A percentile compares a stretch with the other conserved stretches of the same genome.
These are phyloP conservation scores for Penaeus monodon DNA, from an alignment of 2,888 invertebrate genomes.

Conservation along the genomic window DNA sequence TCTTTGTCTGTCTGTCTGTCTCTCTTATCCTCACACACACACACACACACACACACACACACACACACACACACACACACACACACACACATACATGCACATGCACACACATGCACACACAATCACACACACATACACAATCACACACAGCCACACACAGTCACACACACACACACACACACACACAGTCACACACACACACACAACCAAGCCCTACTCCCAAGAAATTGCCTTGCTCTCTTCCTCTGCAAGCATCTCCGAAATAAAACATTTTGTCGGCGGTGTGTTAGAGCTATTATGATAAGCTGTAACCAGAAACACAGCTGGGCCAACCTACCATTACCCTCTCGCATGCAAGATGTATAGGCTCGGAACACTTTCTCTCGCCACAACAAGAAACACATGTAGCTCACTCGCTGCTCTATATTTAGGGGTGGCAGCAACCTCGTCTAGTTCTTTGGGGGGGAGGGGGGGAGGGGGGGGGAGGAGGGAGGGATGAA, in stretches of 20 bases:
- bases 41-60: constrained; percentile 29
- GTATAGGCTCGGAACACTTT: no score
- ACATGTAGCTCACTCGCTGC: neutral
- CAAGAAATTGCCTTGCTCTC: no score
- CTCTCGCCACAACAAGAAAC: no score
- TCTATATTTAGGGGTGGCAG: neutral
- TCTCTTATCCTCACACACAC: no score
- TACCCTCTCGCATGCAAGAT: no score
- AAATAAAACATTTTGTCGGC: no score
- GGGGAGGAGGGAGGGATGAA: neutral
- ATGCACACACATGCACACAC: constrained; percentile 2
- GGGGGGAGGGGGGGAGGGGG: neutral
- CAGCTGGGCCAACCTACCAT: no score
- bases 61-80: constrained; percentile 17
- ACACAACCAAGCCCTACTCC: neutral
- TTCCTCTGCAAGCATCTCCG: no score
- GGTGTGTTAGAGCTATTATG: no score
- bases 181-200: constrained; percentile 3
- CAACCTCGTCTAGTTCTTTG: neutral
- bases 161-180: constrained; percentile 17
- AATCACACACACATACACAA: constrained; percentile 17
- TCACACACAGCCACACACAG: neutral
- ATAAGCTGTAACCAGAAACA: no score
- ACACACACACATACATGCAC: constrained; percentile 24
- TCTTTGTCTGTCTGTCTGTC: no score